These are phyloP conservation scores for Orgyia antiqua DNA, from an alignment of 2,888 invertebrate genomes.

Conservation along the genomic window DNA sequence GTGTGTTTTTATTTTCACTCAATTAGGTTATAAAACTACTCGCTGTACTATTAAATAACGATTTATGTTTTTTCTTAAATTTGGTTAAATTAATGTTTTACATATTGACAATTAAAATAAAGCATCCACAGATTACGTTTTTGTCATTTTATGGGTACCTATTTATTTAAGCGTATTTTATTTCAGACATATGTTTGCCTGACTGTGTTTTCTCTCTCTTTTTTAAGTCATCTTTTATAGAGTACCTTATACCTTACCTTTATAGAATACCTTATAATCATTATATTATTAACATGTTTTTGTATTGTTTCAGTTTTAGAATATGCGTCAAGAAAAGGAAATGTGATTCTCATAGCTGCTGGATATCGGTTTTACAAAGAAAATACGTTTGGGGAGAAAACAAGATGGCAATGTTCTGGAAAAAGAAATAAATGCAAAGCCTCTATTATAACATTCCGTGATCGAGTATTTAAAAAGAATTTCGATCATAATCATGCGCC, in stretches of 20 bases:
- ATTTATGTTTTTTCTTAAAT: no score
- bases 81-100: no score
- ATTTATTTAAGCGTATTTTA: no score
- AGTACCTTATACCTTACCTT: not conserved
- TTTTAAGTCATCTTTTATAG: not conserved
- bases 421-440: slow-evolving; percentile 1
- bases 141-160: no score
- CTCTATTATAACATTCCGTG: not conserved
- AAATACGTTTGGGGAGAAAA: slow-evolving; percentile 11
- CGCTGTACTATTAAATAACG: no score
- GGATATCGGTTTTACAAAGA: slow-evolving; percentile 31
- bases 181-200: no score
- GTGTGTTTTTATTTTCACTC: no score
- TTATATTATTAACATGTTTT: not conserved
- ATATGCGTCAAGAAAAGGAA: slow-evolving; percentile 17
- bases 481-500: not conserved
- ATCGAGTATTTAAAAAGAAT: not conserved
- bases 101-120: no score
- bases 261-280: not conserved
- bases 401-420: slow-evolving; percentile 28
- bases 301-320: slow-evolving; percentile 2
- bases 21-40: no score
- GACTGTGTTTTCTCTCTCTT: not conserved
- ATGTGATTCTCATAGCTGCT: slow-evolving; percentile 24
- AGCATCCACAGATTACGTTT: no score